Evolutionary conservation across 1,140 invertebrate species (phyloP), one percentile per base, ranked within the genome.

Genomic region (Holotrichia oblita): DNA sequence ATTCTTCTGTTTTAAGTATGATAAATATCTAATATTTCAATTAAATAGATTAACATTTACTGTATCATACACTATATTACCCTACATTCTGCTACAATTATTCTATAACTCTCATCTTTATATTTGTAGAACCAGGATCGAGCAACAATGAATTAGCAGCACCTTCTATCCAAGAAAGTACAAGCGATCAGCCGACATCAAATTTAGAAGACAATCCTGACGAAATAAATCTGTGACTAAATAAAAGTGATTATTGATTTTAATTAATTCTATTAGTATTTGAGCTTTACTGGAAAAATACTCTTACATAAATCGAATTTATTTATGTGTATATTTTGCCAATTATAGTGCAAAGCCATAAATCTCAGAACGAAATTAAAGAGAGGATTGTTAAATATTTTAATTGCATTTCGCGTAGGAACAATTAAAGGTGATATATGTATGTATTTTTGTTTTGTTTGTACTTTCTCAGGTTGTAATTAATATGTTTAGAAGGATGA

Each of bases 361-460:
- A 69, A 69, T 69, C 61, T 69, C 61, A 69, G 22, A 55, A 34
- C 4, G 61, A 69, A 69, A 34, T 69, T 64, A n/a, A 55, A 17
- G 48, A 55, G 12, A 69, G 22, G 61, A 69, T 69, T 69, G 61
- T 69, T 69, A 34, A 69, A 69, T 69, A 69, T 69, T 69, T 69
- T 27, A 69, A 34, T 27, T 69, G 61, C 22, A 69, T 69, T 69
- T 69, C 22, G 27, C 24, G 61, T 69, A 69, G 61, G 61, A 69
- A 27, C 27, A 27, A 14, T 27, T 34, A 69, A 69, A 17, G 61
- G 61, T 69, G 61, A 69, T 69, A 69, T 69, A 69, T 69, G 27
- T 69, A 69, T 69, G 27, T 69, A 69, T 69, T 69, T 69, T 69
- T 69, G 61, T 69, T 69, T 69, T 34, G 22, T 69, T 69, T 27